Percentiles rank a stretch among this genome's conserved stretches.
Evolutionary conservation across 2,797 vertebrate genomes (phyloP).

Genomic region (Lagorchestes hirsutus): DNA sequence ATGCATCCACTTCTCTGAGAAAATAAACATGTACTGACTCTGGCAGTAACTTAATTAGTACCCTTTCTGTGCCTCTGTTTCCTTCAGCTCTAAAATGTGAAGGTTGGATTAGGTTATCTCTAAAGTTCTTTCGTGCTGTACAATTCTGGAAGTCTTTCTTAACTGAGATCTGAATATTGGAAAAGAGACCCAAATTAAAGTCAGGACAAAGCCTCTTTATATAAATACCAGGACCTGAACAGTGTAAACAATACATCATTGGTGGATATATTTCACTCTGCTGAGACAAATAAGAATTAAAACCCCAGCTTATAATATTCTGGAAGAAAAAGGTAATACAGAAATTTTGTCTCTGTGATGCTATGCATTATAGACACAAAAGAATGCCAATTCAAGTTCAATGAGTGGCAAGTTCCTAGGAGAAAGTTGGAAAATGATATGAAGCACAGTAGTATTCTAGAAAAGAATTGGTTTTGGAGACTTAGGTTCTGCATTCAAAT

Average conservation of each 20-base stretch:
- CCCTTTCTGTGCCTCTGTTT: not conserved
- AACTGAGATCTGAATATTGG: slow-evolving; percentile 29
- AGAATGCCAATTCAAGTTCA: not conserved
- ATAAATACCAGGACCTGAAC: not conserved
- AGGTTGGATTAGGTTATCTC: not conserved
- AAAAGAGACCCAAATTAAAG: slow-evolving; percentile 3
- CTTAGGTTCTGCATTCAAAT: not conserved
- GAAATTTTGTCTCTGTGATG: slow-evolving; percentile 17
- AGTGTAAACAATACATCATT: not conserved
- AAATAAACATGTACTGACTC: not conserved
- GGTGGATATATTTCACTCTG: not conserved
- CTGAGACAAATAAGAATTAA: slow-evolving; percentile 5
- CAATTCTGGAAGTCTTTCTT: slow-evolving; percentile 31
- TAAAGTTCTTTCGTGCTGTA: not conserved
- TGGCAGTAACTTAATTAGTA: not conserved
- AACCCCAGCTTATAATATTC: not conserved
- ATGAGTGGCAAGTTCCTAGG: not conserved
- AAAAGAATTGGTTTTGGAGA: not conserved
- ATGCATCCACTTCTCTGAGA: not conserved
- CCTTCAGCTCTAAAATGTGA: not conserved
- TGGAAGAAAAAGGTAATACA: not conserved
- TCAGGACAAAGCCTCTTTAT: not conserved
- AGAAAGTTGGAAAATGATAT: not conserved
- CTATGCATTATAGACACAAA: slow-evolving; percentile 8
- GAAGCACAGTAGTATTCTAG: not conserved